Evolutionary conservation across 2,797 vertebrate genomes (phyloP), one percentile per base, ranked within the genome.

Genomic region (Chanos chanos): DNA sequence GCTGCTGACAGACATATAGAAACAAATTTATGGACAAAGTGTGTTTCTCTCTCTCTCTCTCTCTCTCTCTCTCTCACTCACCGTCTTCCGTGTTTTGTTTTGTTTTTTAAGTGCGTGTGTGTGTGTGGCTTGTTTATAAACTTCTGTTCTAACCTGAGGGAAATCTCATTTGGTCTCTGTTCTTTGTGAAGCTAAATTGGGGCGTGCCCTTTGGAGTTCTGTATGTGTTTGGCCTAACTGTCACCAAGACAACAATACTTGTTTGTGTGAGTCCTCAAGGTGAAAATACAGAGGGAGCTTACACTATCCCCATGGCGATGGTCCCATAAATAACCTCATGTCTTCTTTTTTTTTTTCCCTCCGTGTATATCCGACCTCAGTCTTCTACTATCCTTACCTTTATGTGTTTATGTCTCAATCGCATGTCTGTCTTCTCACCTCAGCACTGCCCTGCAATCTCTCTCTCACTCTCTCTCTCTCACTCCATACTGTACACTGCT

Each of bases 221-320:
- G 63, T 63, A 66, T 44, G 15, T 58, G 66, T 25, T 61, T 51
- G 57, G 67, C 41, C 62, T 13, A 25, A n/a, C 41, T 10, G 73
- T 83, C 71, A 72, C 82, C 86, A 65, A 74, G 80, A 68, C 78
- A 10, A 81, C 78, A 8, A 22, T 34, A 66, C 67, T 64, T 2
- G 64, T 67, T 59, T 47, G 70, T 61, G 74, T 71, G 59, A 71
- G 76, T 64, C 76, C 44, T 70, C 40, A 19, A 53, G n/a, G 59
- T 37, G 68, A 68, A 59, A 60, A 15, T 57, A 44, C 39, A 34
- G 1, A 75, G 68, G 78, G 74, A 71, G 52, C 48, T 34, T 50
- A 61, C 68, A 64, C 47, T 10, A 24, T 77, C 76, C 74, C 72
- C 77, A 56, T 15, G 44, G 75, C 59, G 31, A 61, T 33, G 3